A percentile compares a stretch with the other conserved stretches of the same genome.
phyloP scores from a whole-genome alignment of 2,888 invertebrate genomes.

The Hypselothyrea guttata region DNA sequence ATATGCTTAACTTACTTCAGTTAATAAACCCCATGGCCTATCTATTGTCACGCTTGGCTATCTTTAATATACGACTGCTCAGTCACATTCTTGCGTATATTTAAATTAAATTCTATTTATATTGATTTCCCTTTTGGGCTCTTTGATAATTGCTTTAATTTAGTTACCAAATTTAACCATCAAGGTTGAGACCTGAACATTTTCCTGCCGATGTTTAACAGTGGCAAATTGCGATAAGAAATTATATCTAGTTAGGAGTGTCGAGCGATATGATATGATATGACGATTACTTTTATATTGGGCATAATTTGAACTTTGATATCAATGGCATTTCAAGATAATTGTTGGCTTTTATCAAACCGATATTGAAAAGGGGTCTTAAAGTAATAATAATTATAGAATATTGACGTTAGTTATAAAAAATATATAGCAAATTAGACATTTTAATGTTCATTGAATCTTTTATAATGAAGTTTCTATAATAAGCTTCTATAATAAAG shows the following conservation, averaged over 20 bases:
- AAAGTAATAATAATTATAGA: too few relatives aligned
- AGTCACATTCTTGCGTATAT: constrained; percentile 1
- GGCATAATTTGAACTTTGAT: neutral
- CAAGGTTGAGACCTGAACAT: constrained; percentile 22
- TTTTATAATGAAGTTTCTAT: too few relatives aligned
- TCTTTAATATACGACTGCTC: neutral
- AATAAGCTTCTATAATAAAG: too few relatives aligned
- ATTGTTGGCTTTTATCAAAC: neutral
- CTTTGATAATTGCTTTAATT: constrained; percentile 22
- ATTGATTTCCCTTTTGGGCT: constrained; percentile 10
- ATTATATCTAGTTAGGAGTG: constrained; percentile 27
- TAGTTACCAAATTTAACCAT: constrained; percentile 10
- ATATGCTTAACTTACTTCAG: neutral
- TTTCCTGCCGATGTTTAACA: constrained; percentile 5
- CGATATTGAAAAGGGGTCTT: neutral
- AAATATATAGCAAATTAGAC: too few relatives aligned
- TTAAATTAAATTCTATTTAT: constrained; percentile 18
- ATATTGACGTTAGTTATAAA: too few relatives aligned
- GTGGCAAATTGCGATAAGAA: constrained; percentile 20
- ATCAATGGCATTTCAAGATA: neutral
- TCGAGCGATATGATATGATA: constrained; percentile 8
- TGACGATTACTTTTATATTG: constrained; percentile 8
- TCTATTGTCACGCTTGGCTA: constrained; percentile 16
- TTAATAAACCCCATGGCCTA: constrained; percentile 8
- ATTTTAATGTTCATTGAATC: too few relatives aligned